Conservation (phyloP, 2,888 invertebrate species). For the Acanthosepion lycidas region DNA sequence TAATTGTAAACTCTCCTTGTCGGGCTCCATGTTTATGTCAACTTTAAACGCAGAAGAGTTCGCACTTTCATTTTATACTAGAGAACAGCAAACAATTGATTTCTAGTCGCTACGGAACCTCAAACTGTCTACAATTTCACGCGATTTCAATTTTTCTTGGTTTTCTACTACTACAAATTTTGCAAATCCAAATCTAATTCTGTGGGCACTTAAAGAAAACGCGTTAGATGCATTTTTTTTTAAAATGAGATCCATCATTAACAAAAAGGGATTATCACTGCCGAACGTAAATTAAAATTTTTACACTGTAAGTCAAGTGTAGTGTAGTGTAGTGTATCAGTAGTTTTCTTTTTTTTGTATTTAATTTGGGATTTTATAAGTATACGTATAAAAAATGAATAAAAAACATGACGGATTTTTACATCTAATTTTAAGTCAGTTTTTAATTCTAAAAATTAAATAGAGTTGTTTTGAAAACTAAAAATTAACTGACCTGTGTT, state of each 20-base stretch:
- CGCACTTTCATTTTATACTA: neutral
- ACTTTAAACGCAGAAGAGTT: slow-evolving; percentile 42
- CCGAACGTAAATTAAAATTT: no score
- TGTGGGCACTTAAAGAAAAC: neutral
- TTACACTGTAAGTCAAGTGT: no score
- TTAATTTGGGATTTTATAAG: no score
- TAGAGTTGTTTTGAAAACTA: no score
- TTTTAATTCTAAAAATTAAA: no score
- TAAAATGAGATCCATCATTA: neutral
- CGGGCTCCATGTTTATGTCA: slow-evolving; percentile 24
- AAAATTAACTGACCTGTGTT: no score
- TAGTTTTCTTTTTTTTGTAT: no score
- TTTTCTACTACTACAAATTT: neutral
- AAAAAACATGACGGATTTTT: no score
- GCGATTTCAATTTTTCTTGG: neutral
- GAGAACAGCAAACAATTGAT: neutral
- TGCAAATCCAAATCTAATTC: neutral
- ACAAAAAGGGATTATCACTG: no score
- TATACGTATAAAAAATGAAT: no score
- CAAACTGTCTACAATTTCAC: neutral
- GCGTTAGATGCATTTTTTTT: neutral
- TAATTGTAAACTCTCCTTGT: slow-evolving; percentile 40
- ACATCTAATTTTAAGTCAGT: no score
- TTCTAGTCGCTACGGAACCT: neutral
- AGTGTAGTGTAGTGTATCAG: no score